Evolutionary conservation across 2,888 invertebrate genomes (phyloP), one percentile per base, ranked within the genome.

Genomic region (Agrotis segetum): DNA sequence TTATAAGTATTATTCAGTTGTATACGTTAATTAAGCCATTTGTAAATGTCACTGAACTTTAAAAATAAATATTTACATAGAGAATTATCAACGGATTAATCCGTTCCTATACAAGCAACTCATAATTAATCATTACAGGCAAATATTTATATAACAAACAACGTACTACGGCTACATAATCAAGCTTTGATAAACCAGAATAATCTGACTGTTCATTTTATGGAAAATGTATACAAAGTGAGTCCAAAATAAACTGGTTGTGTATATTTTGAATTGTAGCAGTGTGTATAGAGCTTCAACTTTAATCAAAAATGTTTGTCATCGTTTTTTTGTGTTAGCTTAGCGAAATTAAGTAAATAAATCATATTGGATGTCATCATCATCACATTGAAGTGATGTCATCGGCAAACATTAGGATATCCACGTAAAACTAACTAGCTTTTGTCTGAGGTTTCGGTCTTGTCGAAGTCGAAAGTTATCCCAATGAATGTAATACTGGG

Each of bases 41-140:
- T 34, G 29, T 56, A 19, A 58, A 29, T 2, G 60, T 24, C 64
- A 56, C 3, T 80, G 49, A 66, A 69, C 47, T 80, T 1, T 3
- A 2, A 53, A 69, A 63, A 40, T 55, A 11, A 56, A 52, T 70
- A 44, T 72, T 72, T 24, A 16, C 44, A 6, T 0, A 19, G 14
- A 49, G 13, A 52, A 77, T 52, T 17, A 53, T 52, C 24, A 56
- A 29, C 6, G n/a, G 21, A 19, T 19, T 17, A n/a, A 64, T 71
- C 40, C 6, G 13, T 13, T 46, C 47, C 21, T 21, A 16, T 34
- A 56, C 40, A 34, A 58, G 52, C 50, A 14, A 52, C 47, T 47
- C 21, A 46, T 58, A 52, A 71, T 75, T 71, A 78, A 72, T 71
- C 60, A 65, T 19, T 40, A 29, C n/a, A 47, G 1, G 47, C 17